A percentile compares a stretch with the other conserved stretches of the same genome.
phyloP scores from a whole-genome alignment of 2,113 vertebrate species.

The Ovis canadensis region DNA sequence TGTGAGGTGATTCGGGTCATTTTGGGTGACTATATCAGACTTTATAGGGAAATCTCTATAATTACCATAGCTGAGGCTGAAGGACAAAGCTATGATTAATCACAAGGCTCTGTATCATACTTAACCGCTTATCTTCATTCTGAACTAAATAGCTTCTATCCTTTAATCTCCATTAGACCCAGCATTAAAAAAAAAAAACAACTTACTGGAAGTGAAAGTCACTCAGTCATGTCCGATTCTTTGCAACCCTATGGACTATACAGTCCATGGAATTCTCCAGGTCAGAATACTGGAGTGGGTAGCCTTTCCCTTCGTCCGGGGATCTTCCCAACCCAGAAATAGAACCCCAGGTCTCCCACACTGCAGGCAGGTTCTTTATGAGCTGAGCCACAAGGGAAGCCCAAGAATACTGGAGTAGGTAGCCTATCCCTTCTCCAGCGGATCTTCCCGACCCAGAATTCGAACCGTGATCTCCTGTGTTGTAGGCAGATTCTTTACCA shows the following conservation, averaged over 20 bases:
- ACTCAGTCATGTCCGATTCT: neutral
- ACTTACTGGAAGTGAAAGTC: neutral
- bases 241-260: neutral
- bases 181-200: neutral
- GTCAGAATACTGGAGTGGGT: neutral
- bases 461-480: fast-evolving
- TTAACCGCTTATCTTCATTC: neutral
- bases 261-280: neutral
- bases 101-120: fast-evolving
- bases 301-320: neutral
- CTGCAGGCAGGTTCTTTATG: neutral
- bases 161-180: neutral
- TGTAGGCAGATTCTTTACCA: neutral
- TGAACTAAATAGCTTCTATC: neutral
- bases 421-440: neutral
- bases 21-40: neutral
- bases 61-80: neutral
- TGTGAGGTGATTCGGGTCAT: neutral
- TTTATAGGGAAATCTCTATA: neutral
- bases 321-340: neutral
- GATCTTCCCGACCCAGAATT: neutral
- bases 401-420: neutral
- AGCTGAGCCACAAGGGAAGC: neutral
- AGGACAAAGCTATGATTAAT: neutral
- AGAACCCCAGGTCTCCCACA: neutral